A percentile compares a stretch with the other conserved stretches of the same genome.
phyloP scores from a whole-genome alignment of 1,140 invertebrate species.

The Capitella teleta region DNA sequence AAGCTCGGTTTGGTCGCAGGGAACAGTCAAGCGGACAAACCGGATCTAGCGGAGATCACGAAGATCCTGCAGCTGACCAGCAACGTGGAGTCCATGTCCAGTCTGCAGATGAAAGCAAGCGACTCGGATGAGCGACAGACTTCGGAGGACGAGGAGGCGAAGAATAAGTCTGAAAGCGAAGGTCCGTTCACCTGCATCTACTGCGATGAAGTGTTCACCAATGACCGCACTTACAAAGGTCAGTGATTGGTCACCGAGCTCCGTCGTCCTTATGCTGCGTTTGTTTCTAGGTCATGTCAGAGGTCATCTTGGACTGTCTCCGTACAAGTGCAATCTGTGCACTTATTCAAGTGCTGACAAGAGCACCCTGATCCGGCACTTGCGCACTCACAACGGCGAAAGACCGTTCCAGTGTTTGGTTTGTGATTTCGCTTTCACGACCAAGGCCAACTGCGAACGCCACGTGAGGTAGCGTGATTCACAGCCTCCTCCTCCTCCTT shows the following conservation, averaged over 20 bases:
- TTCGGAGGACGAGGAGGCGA: slow-evolving; percentile 38
- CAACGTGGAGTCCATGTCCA: no score
- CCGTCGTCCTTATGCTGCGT: not conserved
- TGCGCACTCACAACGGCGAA: slow-evolving; percentile 71
- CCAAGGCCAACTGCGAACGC: slow-evolving; percentile 80
- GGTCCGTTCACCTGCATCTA: slow-evolving; percentile 66
- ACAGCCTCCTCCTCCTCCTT: not conserved
- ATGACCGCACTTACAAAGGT: slow-evolving; percentile 52
- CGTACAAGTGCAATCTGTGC: slow-evolving; percentile 34
- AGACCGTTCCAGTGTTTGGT: slow-evolving; percentile 84
- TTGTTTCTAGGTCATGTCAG: slow-evolving; percentile 1
- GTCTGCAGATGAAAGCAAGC: no score
- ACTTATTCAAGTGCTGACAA: slow-evolving; percentile 35
- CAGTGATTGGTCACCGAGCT: slow-evolving; percentile 7
- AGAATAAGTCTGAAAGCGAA: slow-evolving; percentile 71
- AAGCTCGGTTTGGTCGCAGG: no score
- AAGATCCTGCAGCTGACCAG: no score
- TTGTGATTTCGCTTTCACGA: slow-evolving; percentile 92
- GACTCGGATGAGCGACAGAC: not conserved
- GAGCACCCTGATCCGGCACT: slow-evolving; percentile 60
- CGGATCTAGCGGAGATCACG: no score
- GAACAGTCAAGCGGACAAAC: no score
- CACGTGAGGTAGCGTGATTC: slow-evolving; percentile 40
- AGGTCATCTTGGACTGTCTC: slow-evolving; percentile 8
- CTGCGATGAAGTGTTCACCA: slow-evolving; percentile 71